Conservation (phyloP, 2,888 invertebrate species). For the Phalangium opilio region DNA sequence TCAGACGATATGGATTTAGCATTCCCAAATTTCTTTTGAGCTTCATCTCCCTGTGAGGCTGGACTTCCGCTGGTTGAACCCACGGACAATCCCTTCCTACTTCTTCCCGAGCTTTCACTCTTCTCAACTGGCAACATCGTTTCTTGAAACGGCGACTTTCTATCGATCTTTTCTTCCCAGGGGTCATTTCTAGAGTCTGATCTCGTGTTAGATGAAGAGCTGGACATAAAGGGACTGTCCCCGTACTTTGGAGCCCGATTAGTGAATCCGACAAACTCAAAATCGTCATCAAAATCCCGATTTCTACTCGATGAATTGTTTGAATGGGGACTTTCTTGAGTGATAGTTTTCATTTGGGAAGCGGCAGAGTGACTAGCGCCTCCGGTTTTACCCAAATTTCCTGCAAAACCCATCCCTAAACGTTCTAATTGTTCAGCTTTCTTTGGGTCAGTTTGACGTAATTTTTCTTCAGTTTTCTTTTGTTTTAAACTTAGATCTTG, state of each 20-base stretch:
- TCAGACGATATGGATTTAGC: slow-evolving; percentile 97
- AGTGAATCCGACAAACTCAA: slow-evolving; percentile 27
- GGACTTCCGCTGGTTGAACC: slow-evolving; percentile 2
- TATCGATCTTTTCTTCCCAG: slow-evolving; percentile 16
- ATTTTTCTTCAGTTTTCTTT: slow-evolving; percentile 50
- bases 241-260: slow-evolving; percentile 45
- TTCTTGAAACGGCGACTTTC: slow-evolving; percentile 10
- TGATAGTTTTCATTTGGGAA: slow-evolving; percentile 77
- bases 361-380: slow-evolving; percentile 63
- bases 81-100: slow-evolving; percentile 13
- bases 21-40: slow-evolving; percentile 84
- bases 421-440: slow-evolving; percentile 80
- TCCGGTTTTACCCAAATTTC: slow-evolving; percentile 21
- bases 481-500: slow-evolving; percentile 51
- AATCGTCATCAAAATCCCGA: slow-evolving; percentile 31
- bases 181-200: slow-evolving; percentile 5
- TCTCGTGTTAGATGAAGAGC: too few relatives aligned
- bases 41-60: slow-evolving; percentile 28
- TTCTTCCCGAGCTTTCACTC: slow-evolving; percentile 10
- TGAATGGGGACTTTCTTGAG: slow-evolving; percentile 53
- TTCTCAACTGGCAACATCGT: slow-evolving; percentile 5
- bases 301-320: slow-evolving; percentile 26
- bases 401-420: slow-evolving; percentile 34
- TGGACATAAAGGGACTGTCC: slow-evolving; percentile 20
- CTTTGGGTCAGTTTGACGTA: slow-evolving; percentile 55